Base-by-base conservation (phyloP, 2,888 invertebrate species). In the Thelaira solivaga region DNA sequence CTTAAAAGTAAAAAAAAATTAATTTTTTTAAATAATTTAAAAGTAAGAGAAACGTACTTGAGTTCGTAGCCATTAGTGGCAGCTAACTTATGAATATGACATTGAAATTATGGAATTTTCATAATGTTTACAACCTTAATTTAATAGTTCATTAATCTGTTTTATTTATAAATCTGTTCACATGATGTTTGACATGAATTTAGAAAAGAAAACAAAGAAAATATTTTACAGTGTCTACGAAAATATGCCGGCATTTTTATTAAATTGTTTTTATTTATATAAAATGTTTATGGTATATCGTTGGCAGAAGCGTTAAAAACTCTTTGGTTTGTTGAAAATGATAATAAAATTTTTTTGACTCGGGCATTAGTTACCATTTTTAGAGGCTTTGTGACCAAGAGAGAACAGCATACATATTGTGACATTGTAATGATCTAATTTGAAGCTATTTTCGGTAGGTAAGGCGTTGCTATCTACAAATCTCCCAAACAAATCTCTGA, bases 201-300 rank as follows among this genome's bases (percentile, higher is more conserved):
- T 26, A 18, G 20, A 43, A 22, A 24, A n/a, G 8, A 49, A 22
- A 49, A 26, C 13, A 20, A 47, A 16, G 7, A 24, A 39, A 18
- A 10, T 13, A 55, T 55, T 55, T 36, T 16, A 16, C 8, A 20
- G 2, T 16, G 8, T 47, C 26, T 36, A 24, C 3, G 13, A 24
- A 55, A 55, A 16, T 55, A 24, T 55, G 39, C 39, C 55, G 55
- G 55, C 11, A 24, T 24, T 24, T 36, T 36, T n/a, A n/a, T 36
- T 13, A 13, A n/a, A 36, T n/a, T 36, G 5, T 36, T 36, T 13
- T 2, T 34, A 11, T 11, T 10, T 11, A 4, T 10, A 34, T 13
- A n/a, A 0, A n/a, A 36, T n/a, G n/a, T 36, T 36, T n/a, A n/a
- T 11, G 3, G 4, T 13, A 13, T 36, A 36, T 36, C 1, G 1